phyloP scores from a whole-genome alignment of 1,140 invertebrate genomes.

The Psilanteris sp. region DNA sequence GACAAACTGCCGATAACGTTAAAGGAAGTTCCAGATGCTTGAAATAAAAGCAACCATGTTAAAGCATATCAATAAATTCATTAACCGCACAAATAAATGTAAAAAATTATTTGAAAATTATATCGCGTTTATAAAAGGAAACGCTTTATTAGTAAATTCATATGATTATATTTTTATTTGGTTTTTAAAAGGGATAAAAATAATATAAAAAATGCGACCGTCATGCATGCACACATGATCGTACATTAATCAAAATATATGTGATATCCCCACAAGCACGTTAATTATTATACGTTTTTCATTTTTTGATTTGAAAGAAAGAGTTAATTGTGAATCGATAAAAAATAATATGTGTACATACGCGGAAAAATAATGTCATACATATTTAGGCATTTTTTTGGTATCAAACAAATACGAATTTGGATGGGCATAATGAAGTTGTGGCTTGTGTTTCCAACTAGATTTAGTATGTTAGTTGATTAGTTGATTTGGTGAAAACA shows the following conservation, averaged over 20 bases:
- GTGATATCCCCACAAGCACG: no score
- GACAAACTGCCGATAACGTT: conserved; percentile 28
- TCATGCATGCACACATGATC: no score
- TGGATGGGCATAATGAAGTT: conserved; percentile 39
- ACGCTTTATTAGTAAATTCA: no score
- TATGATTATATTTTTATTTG: no score
- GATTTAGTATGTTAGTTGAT: conserved; percentile 62
- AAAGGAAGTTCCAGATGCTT: conserved; percentile 7
- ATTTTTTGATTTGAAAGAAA: no score
- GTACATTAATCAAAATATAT: no score
- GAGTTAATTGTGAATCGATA: no score
- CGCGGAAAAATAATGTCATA: not conserved
- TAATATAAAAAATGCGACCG: conserved; percentile 2
- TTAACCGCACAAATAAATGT: conserved; percentile 2
- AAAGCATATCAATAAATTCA: conserved; percentile 4
- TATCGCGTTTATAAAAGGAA: no score
- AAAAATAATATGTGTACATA: no score
- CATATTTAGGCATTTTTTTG: not conserved
- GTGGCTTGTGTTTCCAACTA: conserved; percentile 54
- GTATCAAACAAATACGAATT: conserved; percentile 21
- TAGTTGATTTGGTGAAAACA: conserved; percentile 53
- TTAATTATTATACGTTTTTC: no score
- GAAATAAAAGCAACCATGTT: conserved; percentile 5
- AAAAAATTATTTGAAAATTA: no score
- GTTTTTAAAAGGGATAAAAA: not conserved